Conservation (phyloP, 92 coral and sea anemone genomes). For the Chrysogorgia sp. region DNA sequence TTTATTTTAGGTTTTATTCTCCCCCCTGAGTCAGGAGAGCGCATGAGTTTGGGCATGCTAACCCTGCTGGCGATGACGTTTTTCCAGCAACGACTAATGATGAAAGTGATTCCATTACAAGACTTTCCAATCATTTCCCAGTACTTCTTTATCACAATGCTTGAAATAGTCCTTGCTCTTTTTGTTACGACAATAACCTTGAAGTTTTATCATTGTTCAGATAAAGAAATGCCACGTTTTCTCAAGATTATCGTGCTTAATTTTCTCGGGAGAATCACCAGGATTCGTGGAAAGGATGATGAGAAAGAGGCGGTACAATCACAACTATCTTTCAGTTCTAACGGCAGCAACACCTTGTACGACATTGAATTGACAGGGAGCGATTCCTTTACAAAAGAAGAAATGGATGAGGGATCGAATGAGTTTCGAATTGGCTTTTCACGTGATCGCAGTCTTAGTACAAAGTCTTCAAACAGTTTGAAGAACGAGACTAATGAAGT, state of each 20-base stretch:
- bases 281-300: neutral
- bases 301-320: neutral
- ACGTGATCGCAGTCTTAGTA: neutral
- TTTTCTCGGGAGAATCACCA: conserved; percentile 11
- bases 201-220: conserved; percentile 85
- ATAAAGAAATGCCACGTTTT: conserved; percentile 76
- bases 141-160: conserved; percentile 87
- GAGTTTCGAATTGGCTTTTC: no score
- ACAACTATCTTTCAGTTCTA: neutral
- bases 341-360: neutral
- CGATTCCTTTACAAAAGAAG: neutral
- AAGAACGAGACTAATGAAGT: neutral
- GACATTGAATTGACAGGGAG: conserved; percentile 8
- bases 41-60: conserved; percentile 90
- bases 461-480: neutral
- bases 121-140: conserved; percentile 94
- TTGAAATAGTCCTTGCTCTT: conserved; percentile 82
- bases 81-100: conserved; percentile 82
- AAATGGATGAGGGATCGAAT: neutral
- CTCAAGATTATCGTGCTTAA: conserved; percentile 27
- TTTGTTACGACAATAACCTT: conserved; percentile 79
- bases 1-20: conserved; percentile 65
- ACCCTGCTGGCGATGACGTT: conserved; percentile 97
- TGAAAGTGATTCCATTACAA: conserved; percentile 89
- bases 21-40: conserved; percentile 97